Evolutionary conservation across 2,888 invertebrate genomes (phyloP).

Genomic region (Eumerus sabulonum): DNA sequence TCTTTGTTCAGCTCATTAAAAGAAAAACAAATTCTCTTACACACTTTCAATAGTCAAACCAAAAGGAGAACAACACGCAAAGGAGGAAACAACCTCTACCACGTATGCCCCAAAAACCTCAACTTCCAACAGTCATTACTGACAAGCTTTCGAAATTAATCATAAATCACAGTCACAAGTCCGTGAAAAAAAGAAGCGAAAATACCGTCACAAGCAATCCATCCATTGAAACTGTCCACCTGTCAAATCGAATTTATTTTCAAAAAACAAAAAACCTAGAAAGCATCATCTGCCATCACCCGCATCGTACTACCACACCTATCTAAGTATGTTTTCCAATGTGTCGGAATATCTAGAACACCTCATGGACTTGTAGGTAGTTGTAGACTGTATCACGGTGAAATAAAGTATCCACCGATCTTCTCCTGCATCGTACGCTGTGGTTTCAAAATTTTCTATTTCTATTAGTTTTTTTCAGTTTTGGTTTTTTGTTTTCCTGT

Average conservation of each 20-base stretch:
- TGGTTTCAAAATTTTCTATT: conserved; percentile 33
- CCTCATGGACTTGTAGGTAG: conserved; percentile 13
- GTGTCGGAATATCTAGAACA: conserved; percentile 45
- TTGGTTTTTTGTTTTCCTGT: conserved; percentile 24
- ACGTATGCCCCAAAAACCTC: conserved; percentile 7
- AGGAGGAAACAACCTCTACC: too few species aligned
- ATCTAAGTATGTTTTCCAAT: too few species aligned
- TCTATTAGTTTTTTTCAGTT: background rate
- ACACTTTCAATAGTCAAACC: too few species aligned
- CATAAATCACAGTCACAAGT: conserved; percentile 8
- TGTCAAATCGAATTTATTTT: conserved; percentile 38
- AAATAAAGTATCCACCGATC: conserved; percentile 20
- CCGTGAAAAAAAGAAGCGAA: background rate
- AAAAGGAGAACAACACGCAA: too few species aligned
- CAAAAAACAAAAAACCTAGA: conserved; percentile 22
- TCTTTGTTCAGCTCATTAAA: too few species aligned
- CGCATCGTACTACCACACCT: background rate
- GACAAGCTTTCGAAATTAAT: conserved; percentile 15
- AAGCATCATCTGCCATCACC: conserved; percentile 21
- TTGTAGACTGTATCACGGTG: conserved; percentile 19
- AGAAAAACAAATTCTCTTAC: too few species aligned
- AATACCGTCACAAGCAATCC: conserved; percentile 6
- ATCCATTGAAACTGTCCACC: conserved; percentile 37
- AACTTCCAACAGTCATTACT: background rate
- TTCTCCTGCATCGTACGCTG: conserved; percentile 3